A percentile compares a stretch with the other conserved stretches of the same genome.
Evolutionary conservation across 2,797 vertebrate genomes (phyloP).

Genomic region (Paramormyrops hopkinsi): DNA sequence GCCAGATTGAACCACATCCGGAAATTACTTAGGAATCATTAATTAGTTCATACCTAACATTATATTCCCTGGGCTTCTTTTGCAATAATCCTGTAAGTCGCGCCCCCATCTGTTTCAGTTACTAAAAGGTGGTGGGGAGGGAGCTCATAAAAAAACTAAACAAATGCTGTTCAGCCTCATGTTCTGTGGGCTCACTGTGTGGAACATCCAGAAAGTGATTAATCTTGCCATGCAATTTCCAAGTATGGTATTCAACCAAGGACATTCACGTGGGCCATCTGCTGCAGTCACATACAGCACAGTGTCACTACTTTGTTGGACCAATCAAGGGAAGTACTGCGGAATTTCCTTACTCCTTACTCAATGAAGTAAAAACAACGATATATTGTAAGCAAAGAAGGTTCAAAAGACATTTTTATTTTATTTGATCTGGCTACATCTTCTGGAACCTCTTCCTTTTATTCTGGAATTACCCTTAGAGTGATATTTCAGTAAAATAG

Average conservation of each 20-base stretch:
- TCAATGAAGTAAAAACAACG: constrained; percentile 31
- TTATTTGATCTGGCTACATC: background rate
- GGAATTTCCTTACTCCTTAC: constrained; percentile 34
- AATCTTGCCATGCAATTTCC: background rate
- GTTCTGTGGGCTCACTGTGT: background rate
- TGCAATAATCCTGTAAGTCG: background rate
- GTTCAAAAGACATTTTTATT: background rate
- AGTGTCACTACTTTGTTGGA: constrained; percentile 37
- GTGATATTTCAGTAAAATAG: background rate
- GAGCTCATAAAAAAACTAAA: background rate
- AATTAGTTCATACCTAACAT: background rate
- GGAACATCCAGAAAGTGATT: background rate
- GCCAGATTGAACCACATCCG: constrained; percentile 28
- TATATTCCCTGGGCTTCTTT: background rate
- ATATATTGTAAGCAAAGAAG: background rate
- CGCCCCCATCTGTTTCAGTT: background rate
- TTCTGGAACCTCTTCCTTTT: background rate
- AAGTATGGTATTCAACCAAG: background rate
- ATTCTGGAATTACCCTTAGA: background rate
- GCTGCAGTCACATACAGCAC: background rate
- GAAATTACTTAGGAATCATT: constrained; percentile 16
- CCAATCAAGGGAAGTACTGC: constrained; percentile 58
- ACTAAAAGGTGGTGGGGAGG: background rate
- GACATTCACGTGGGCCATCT: background rate
- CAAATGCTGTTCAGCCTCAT: background rate